Evolutionary conservation across 2,797 vertebrate species (phyloP), one percentile per base, ranked within the genome.

Genomic region (Sebastes steindachneri): DNA sequence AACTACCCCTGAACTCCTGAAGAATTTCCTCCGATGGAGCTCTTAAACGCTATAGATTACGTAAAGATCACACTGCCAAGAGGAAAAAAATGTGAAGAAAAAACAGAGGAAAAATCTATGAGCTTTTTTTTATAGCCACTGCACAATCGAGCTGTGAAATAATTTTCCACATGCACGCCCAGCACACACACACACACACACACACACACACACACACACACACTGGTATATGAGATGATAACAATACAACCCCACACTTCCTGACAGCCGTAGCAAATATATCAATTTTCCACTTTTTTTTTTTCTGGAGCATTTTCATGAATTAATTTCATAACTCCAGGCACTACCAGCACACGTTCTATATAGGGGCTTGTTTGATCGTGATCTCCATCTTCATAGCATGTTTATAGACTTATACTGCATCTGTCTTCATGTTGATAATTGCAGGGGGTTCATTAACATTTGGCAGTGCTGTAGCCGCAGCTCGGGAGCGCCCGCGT

Each of bases 261-360:
- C 53, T 75, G 76, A 87, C 81, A 82, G 45, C 29, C 29, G 11
- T 86, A 57, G 73, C 73, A 86, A 85, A 91, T 87, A 28, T 66
- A 79, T 82, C 17, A 83, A 80, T 90, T 86, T 85, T 75, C 82
- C 73, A 86, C 67, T 66, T 69, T n/a, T 73, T 63, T 77, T 79
- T 83, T 79, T 85, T 73, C 25, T 41, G 28, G 29, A 11, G 31
- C 28, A 8, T 72, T 70, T 79, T 75, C 55, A n/a, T n/a, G 29
- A 78, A 73, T 87, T 84, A 29, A 87, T 83, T 86, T 80, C 28
- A 72, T 48, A 66, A 63, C 77, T 68, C 29, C 15, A 15, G 64
- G 73, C 72, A 4, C 62, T 35, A 33, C 25, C 25, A 76, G 33
- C 33, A 12, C 55, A 75, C 53, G 12, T 37, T 79, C 15, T 25